phyloP scores from a whole-genome alignment of 1,140 invertebrate species.

The Laupala kohalensis region DNA sequence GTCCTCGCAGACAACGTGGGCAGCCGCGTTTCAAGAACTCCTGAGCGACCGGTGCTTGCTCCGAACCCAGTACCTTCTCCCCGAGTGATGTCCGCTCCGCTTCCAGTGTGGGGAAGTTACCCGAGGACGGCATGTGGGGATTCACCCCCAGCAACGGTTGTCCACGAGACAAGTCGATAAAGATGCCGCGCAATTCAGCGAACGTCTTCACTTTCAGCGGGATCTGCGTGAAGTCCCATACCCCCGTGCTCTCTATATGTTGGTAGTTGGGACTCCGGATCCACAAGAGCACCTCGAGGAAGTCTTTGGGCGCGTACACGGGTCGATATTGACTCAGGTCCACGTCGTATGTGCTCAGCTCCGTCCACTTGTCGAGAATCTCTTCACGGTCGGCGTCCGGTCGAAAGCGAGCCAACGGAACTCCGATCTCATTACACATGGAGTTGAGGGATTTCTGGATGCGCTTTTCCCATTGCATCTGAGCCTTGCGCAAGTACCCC shows the following conservation, averaged over 20 bases:
- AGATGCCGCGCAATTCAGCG: slow-evolving; percentile 52
- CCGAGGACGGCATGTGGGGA: slow-evolving; percentile 36
- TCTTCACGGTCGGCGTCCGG: slow-evolving; percentile 68
- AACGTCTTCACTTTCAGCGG: slow-evolving; percentile 73
- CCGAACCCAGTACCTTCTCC: slow-evolving; percentile 38
- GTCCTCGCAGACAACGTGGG: slow-evolving; percentile 58
- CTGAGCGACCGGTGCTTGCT: slow-evolving; percentile 60
- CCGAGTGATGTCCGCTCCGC: slow-evolving; percentile 49
- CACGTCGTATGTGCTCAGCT: slow-evolving; percentile 83
- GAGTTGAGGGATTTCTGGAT: slow-evolving; percentile 93
- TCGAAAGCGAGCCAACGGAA: slow-evolving; percentile 60
- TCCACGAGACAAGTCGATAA: slow-evolving; percentile 49
- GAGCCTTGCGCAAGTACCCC: slow-evolving; percentile 58
- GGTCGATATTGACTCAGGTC: slow-evolving; percentile 82
- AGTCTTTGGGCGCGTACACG: slow-evolving; percentile 92
- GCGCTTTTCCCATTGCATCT: slow-evolving; percentile 81
- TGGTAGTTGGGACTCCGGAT: slow-evolving; percentile 67
- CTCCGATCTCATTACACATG: slow-evolving; percentile 80
- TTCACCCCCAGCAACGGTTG: slow-evolving; percentile 53
- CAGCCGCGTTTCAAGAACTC: slow-evolving; percentile 79
- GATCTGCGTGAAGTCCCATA: slow-evolving; percentile 80
- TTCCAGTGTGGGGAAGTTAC: slow-evolving; percentile 41
- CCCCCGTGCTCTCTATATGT: slow-evolving; percentile 46
- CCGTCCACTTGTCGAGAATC: slow-evolving; percentile 77
- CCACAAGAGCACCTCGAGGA: slow-evolving; percentile 77